Evolutionary conservation across 2,113 vertebrate species (phyloP), one percentile per base, ranked within the genome.

Genomic region (Sceloporus tristichus): DNA sequence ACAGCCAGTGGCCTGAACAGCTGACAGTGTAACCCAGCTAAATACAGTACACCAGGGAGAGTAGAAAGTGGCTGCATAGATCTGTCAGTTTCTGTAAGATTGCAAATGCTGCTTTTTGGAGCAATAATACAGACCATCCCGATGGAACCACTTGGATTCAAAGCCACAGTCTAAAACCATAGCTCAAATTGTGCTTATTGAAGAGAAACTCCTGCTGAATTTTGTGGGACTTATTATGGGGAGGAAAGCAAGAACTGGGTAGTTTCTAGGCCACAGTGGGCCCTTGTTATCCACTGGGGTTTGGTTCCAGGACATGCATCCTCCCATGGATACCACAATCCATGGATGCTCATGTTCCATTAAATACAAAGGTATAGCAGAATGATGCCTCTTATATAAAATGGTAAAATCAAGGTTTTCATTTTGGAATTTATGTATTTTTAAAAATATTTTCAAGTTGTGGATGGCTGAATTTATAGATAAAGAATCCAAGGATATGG

Each of bases 21-120:
- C 74, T 89, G 88, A 53, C 65, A 48, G 42, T 79, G 18, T 40
- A 48, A 0, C n/a, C n/a, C 0, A 59, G 83, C 38, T 83, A 48
- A 53, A 77, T 77, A 59, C 2, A 0, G 75, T 71, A 0, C 9
- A 0, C 3, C 0, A 3, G 79, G 38, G 70, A 21, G 84, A 38
- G 23, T 38, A 29, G 3, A 5, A 53, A 85, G 40, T 9, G 18
- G 9, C 14, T 53, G 53, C 19, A 53, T 2, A 86, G 29, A 38
- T 25, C 25, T 8, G 5, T 56, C 34, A 9, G 66, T 68, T 53
- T 5, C n/a, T 25, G 2, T 73, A 56, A 23, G 73, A 42, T 62
- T 62, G 73, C 23, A 21, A 21, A 73, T 56, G 66, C 25, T 10
- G 73, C 73, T 75, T 71, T 53, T 19, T n/a, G 18, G 42, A 10